Percentiles rank a stretch among this genome's conserved stretches.
These are phyloP conservation scores for Electrona antarctica DNA, from an alignment of 2,113 vertebrate genomes.

Conservation along the genomic window DNA sequence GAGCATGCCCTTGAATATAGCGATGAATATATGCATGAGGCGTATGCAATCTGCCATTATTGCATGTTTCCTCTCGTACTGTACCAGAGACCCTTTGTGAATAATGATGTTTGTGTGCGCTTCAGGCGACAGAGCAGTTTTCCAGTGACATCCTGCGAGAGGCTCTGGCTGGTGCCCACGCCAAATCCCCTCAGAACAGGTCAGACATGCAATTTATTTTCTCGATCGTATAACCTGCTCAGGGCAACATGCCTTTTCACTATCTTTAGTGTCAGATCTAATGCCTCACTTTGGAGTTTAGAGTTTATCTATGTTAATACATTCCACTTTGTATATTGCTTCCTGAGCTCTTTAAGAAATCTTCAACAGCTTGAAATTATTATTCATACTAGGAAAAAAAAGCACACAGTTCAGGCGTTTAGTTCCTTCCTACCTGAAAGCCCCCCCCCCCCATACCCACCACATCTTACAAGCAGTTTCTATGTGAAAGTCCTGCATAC, in stretches of 20 bases:
- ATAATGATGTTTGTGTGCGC: constrained; percentile 21
- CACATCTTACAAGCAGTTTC: too few species aligned
- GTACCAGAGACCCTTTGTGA: constrained; percentile 16
- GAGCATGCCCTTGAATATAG: not conserved
- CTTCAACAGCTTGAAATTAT: too few species aligned
- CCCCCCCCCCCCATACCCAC: too few species aligned
- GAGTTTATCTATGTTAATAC: too few species aligned
- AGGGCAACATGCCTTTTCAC: constrained; percentile 25
- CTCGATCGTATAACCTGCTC: constrained; percentile 20
- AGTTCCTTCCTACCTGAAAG: too few species aligned
- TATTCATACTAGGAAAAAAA: too few species aligned
- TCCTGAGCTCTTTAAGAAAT: too few species aligned
- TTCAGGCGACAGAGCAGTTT: constrained; percentile 93
- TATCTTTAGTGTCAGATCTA: not conserved
- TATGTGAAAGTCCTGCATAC: too few species aligned
- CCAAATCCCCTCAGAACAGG: constrained; percentile 91
- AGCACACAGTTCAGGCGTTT: too few species aligned
- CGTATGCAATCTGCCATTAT: not conserved
- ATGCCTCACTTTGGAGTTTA: not conserved
- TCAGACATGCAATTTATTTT: constrained; percentile 53
- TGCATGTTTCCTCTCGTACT: constrained; percentile 33
- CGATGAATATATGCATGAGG: not conserved
- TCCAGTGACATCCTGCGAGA: constrained; percentile 92
- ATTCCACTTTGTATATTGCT: too few species aligned
- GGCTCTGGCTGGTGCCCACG: constrained; percentile 86